Conservation (phyloP, 2,113 vertebrate genomes). For the Aldabrachelys gigantea region DNA sequence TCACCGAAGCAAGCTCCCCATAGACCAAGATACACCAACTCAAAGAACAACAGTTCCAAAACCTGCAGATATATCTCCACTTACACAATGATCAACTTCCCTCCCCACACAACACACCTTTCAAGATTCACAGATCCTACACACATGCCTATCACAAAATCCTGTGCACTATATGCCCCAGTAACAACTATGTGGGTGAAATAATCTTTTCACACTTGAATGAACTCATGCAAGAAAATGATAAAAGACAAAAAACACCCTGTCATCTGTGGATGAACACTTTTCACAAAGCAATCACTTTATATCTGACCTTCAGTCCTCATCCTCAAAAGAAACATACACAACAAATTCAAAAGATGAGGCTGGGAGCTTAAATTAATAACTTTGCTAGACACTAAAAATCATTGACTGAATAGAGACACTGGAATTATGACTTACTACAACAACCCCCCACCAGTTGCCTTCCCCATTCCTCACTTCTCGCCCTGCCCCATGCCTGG, state of each 20-base stretch:
- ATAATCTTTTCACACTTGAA: neutral
- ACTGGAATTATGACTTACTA: neutral
- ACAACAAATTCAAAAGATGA: neutral
- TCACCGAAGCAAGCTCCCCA: neutral
- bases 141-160: neutral
- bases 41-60: neutral
- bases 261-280: neutral
- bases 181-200: neutral
- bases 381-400: neutral
- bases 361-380: neutral
- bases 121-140: neutral
- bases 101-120: neutral
- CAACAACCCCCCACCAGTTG: neutral
- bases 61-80: neutral
- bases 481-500: neutral
- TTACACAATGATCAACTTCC: neutral
- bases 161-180: neutral
- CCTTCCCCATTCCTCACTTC: neutral
- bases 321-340: neutral
- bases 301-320: neutral
- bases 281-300: neutral
- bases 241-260: neutral
- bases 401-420: neutral
- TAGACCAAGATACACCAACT: neutral
- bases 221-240: neutral